Evolutionary conservation across 2,888 invertebrate genomes (phyloP).

Genomic region (Leptogaster cylindrica): DNA sequence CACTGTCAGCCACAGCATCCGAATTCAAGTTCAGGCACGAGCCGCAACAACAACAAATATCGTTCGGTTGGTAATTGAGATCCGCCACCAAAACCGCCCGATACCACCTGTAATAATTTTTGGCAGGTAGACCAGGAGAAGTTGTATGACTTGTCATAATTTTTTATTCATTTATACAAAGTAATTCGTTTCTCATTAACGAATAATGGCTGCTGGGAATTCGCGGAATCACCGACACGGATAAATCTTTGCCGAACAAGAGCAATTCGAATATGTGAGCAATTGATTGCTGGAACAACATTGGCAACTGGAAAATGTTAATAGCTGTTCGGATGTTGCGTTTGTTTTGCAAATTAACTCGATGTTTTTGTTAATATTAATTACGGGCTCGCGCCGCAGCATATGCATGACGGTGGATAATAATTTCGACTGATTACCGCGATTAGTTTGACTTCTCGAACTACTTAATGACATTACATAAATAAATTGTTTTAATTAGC

Average conservation of each 20-base stretch:
- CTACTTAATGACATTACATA: conserved; percentile 7
- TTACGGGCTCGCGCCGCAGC: conserved; percentile 2
- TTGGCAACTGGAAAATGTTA: background rate
- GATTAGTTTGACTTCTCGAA: conserved; percentile 5
- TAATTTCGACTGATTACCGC: conserved; percentile 5
- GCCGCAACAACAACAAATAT: conserved; percentile 26
- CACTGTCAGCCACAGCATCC: conserved; percentile 32
- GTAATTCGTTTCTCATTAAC: conserved; percentile 25
- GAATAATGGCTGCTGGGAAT: conserved; percentile 22
- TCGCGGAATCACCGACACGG: background rate
- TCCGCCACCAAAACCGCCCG: background rate
- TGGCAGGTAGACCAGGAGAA: background rate
- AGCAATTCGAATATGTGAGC: background rate
- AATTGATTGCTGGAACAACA: conserved; percentile 14
- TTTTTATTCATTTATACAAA: conserved; percentile 40
- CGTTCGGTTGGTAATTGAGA: conserved; percentile 15
- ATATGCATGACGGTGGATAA: too few relatives aligned
- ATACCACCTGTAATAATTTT: background rate
- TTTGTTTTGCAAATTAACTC: conserved; percentile 32
- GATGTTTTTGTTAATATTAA: conserved; percentile 16
- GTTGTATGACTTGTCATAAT: conserved; percentile 37
- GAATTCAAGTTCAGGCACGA: conserved; percentile 37
- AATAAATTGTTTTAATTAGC: too few relatives aligned
- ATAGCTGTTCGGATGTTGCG: background rate
- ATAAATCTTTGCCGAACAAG: too few relatives aligned